Evolutionary conservation across 2,888 invertebrate genomes (phyloP).

Genomic region (Blastobasis lacticolella): DNA sequence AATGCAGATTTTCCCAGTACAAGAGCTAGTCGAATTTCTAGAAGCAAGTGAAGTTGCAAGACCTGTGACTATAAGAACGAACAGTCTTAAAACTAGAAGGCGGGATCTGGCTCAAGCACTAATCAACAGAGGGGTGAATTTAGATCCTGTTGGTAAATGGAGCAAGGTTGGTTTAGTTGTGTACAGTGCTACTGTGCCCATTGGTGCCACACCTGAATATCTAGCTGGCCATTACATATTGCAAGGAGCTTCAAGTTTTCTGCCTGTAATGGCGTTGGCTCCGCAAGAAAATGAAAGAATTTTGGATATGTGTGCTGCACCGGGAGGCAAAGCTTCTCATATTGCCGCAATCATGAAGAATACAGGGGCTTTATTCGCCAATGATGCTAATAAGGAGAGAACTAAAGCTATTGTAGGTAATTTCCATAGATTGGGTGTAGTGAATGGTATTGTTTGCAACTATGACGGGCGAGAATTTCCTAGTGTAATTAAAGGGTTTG

Average conservation of each 20-base stretch:
- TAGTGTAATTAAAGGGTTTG: constrained; percentile 91
- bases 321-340: constrained; percentile 98
- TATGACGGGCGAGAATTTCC: constrained; percentile 93
- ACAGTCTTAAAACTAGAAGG: constrained; percentile 93
- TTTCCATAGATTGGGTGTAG: constrained; percentile 95
- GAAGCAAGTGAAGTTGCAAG: constrained; percentile 97
- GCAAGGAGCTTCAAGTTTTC: constrained; percentile 95
- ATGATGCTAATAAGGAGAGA: constrained; percentile 93
- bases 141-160: constrained; percentile 99
- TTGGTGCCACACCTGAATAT: constrained; percentile 99
- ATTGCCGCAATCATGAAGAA: constrained; percentile 99
- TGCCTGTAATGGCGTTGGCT: constrained; percentile 98
- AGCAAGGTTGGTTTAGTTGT: constrained; percentile 97
- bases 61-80: constrained; percentile 96
- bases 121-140: constrained; percentile 96
- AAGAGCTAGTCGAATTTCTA: constrained; percentile 92
- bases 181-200: constrained; percentile 95
- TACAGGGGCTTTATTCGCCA: constrained; percentile 96
- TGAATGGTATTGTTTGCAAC: constrained; percentile 91
- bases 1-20: constrained; percentile 90
- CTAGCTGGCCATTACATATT: constrained; percentile 98
- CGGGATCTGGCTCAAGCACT: constrained; percentile 95
- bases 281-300: constrained; percentile 96
- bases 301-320: constrained; percentile 98
- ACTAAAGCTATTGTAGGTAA: constrained; percentile 96